Percentiles rank a stretch among this genome's conserved stretches.
These are phyloP conservation scores for Hapalemur alaotrensis DNA, from an alignment of 2,797 vertebrate species.

Conservation along the genomic window DNA sequence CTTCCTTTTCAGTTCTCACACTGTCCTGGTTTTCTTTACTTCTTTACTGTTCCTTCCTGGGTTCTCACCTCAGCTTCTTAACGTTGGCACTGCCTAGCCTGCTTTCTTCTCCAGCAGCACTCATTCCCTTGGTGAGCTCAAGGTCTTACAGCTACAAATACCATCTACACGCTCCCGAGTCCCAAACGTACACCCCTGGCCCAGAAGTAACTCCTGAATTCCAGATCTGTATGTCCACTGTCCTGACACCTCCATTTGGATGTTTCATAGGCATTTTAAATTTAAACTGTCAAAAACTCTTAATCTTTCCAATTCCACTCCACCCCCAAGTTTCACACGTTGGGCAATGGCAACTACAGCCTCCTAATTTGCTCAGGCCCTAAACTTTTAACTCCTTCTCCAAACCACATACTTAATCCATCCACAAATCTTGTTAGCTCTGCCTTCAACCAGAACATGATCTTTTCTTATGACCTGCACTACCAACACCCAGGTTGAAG, in stretches of 20 bases:
- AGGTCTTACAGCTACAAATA: not conserved
- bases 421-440: not conserved
- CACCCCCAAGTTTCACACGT: not conserved
- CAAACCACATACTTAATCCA: not conserved
- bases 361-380: not conserved
- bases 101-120: not conserved
- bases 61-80: not conserved
- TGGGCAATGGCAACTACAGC: not conserved
- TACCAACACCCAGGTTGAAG: not conserved
- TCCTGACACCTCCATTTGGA: not conserved
- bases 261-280: not conserved
- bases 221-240: not conserved
- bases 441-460: not conserved
- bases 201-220: not conserved
- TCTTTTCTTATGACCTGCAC: not conserved
- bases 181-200: not conserved
- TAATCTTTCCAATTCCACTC: not conserved
- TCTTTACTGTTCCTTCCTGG: not conserved
- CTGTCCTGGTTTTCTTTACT: not conserved
- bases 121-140: not conserved
- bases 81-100: not conserved
- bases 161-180: not conserved
- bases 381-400: not conserved
- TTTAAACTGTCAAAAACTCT: not conserved
- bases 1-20: not conserved